Evolutionary conservation across 2,888 invertebrate genomes (phyloP), one percentile per base, ranked within the genome.

Genomic region (Microdon myrmicae): DNA sequence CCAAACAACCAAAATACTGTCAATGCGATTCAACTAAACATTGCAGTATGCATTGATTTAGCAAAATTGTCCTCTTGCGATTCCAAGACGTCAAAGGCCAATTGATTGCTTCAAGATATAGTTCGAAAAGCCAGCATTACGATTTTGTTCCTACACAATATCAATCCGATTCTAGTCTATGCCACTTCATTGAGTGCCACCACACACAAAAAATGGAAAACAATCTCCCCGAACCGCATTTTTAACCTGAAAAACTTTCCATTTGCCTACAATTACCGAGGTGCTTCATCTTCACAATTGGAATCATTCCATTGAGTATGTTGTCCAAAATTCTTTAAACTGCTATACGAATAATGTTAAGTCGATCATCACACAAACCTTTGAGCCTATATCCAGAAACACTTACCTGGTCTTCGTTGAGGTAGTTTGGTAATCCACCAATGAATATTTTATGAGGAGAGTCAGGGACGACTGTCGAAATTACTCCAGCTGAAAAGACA

Each of bases 381-480:
- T 13, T 17, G 31, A n/a, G 22, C n/a, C 26, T 10, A 41, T 6
- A 23, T 51, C 44, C 37, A 43, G 10, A 37, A 68, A 26, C 48
- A 68, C 56, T 86, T 89, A 96, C 96, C 92, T 98, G 98, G 78
- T 98, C 98, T 82, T 98, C 97, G 79, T 96, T 97, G 70, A 98
- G 86, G 84, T 98, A 98, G 84, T 95, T 96, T 68, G 98, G 98
- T 73, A 98, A 85, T 72, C 97, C 97, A 73, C 97, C 97, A 81
- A 98, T 95, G 85, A 97, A 98, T 78, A 98, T 95, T 86, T 98
- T 98, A 84, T 97, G 94, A 10, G 97, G 95, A 7, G 96, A 96
- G 83, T 98, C 98, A 73, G 93, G 91, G 71, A 96, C 95, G 68
- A 95, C 93, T 38, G 94, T 95, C 71, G 94, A 94, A 71, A 96